These are phyloP conservation scores for Epirrhoe tristata DNA, from an alignment of 2,888 invertebrate species.

Conservation along the genomic window DNA sequence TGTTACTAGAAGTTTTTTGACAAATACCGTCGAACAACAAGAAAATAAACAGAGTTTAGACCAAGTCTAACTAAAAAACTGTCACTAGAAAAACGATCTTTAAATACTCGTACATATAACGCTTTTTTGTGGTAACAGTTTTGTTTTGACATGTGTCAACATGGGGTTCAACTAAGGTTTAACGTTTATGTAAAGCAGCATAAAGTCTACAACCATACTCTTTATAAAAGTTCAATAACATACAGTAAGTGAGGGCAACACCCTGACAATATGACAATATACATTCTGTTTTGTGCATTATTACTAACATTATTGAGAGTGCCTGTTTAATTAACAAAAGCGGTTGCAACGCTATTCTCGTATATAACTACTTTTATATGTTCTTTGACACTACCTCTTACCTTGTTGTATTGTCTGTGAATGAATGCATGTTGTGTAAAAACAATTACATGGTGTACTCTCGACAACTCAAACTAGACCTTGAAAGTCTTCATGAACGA, in stretches of 20 bases:
- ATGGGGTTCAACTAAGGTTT: too few species aligned
- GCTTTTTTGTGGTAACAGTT: too few species aligned
- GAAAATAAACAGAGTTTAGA: too few species aligned
- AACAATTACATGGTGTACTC: background rate
- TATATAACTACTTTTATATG: conserved; percentile 8
- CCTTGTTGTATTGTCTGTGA: conserved; percentile 31
- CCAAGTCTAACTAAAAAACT: too few species aligned
- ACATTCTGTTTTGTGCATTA: conserved; percentile 14
- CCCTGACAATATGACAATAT: conserved; percentile 27
- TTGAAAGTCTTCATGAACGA: background rate
- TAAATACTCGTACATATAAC: too few species aligned
- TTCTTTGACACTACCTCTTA: conserved; percentile 31
- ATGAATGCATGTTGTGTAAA: conserved; percentile 29
- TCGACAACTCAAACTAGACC: background rate
- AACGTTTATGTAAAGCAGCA: too few species aligned
- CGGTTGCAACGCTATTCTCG: background rate
- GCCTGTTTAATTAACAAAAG: conserved; percentile 17
- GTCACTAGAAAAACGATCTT: too few species aligned
- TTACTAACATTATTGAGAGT: conserved; percentile 17
- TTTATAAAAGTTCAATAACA: too few species aligned
- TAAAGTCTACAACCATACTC: too few species aligned
- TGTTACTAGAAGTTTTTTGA: too few species aligned
- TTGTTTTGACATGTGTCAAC: too few species aligned
- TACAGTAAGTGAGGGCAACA: conserved; percentile 15
- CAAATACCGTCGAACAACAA: too few species aligned